Base-by-base conservation (phyloP, 2,113 vertebrate genomes). In the Lophura nycthemera region DNA sequence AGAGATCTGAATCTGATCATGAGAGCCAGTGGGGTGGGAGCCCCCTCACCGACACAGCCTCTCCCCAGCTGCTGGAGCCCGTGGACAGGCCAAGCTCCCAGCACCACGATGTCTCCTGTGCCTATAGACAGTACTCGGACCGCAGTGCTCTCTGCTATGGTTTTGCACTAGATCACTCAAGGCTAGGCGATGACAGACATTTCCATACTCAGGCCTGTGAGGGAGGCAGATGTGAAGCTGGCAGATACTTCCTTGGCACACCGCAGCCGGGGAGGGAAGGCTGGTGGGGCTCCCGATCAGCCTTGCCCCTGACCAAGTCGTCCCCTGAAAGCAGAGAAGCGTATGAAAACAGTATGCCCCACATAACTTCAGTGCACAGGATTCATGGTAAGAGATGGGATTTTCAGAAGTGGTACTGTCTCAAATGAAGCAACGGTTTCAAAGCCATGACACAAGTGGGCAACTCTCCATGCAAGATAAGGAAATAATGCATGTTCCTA, bases 1-100 rank as follows among this genome's bases (percentile, higher is more conserved):
- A 99, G 93, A 98, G 99, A 45, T 99, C 99, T 0, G 99, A 99
- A 90, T 99, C 99, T 0, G 99, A 99, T 93, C 99, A 99, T 11
- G 99, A 99, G 86, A 99, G 99, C 91, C 98, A 98, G 10, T 99
- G 99, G 99, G 99, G 99, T 4, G 98, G 99, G 71, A 99, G 99
- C 64, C 99, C 99, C 1, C 96, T 99, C 86, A 99, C 99, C 0
- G 99, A 99, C 66, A 97, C 98, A 0, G 98, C 98, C 72, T 99
- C 99, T 77, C 99, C 99, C 20, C 99, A 99, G 97, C 98, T 99
- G 16, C 92, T 99, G 97, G 99, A 99, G 70, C 97, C 98, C 0
- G 19, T 66, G 0, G 99, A 99, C 74, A 98, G 98, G 34, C 96
- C 97, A 0, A 97, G 96, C 86, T 97, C 98, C 13, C 98, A 98